Conservation (phyloP, 1,140 invertebrate genomes). For the Achroia grisella region DNA sequence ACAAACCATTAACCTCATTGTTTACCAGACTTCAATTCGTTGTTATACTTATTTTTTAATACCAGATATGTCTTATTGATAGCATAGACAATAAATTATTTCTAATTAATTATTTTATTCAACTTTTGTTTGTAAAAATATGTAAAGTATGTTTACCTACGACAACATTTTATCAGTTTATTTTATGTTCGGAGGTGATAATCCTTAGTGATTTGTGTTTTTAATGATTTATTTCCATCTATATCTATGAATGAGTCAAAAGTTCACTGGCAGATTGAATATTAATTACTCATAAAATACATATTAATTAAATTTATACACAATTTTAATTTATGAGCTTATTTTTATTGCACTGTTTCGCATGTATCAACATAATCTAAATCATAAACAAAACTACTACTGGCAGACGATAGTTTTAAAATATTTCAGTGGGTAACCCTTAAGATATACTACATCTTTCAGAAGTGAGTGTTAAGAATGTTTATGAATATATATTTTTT, state of each 20-base stretch:
- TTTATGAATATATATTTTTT: no score
- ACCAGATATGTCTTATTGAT: constrained; percentile 16
- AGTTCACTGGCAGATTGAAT: constrained; percentile 22
- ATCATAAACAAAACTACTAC: no score
- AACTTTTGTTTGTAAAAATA: constrained; percentile 47
- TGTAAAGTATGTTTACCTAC: background rate
- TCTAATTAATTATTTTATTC: constrained; percentile 52
- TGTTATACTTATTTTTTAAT: constrained; percentile 30
- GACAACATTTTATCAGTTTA: constrained; percentile 14
- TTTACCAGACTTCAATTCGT: constrained; percentile 36
- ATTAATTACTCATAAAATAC: no score
- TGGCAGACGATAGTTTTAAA: no score
- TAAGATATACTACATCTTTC: no score
- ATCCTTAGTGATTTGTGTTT: constrained; percentile 17
- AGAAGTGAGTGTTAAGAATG: no score
- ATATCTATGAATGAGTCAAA: constrained; percentile 10
- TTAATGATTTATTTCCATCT: constrained; percentile 26
- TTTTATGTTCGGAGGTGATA: constrained; percentile 29
- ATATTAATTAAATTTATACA: no score
- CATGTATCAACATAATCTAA: no score
- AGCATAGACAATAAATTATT: constrained; percentile 42
- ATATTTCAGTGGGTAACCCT: no score
- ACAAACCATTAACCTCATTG: constrained; percentile 32
- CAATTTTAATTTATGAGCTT: constrained; percentile 1
- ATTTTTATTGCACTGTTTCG: background rate